Percentiles rank a stretch among this genome's conserved stretches.
Evolutionary conservation across 2,888 invertebrate genomes (phyloP).

Genomic region (Paralinhomoeus sp.): DNA sequence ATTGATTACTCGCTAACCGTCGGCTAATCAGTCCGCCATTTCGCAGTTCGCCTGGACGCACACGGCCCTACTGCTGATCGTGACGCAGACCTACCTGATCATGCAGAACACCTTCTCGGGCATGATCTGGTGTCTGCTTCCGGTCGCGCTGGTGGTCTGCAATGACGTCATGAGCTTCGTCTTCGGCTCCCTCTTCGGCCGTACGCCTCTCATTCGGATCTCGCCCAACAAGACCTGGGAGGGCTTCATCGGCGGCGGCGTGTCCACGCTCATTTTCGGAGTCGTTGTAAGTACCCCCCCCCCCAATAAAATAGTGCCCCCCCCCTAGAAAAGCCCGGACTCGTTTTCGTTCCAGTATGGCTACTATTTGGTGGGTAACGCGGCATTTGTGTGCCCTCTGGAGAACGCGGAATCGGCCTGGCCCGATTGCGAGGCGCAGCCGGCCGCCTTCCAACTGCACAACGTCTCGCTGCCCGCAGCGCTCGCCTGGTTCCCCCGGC

Average conservation of each 20-base stretch:
- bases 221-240: conserved; percentile 99
- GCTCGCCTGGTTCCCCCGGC: no score
- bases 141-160: conserved; percentile 97
- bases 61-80: conserved; percentile 89
- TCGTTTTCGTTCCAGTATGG: no score
- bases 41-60: conserved; percentile 88
- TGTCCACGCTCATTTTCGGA: conserved; percentile 81
- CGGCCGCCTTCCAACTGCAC: no score
- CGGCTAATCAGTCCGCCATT: no score
- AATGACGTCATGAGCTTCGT: conserved; percentile 99
- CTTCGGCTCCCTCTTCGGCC: conserved; percentile 98
- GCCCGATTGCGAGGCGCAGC: no score
- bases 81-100: conserved; percentile 93
- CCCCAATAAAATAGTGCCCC: no score
- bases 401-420: no score
- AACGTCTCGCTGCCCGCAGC: no score
- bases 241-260: conserved; percentile 92
- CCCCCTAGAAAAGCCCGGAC: no score
- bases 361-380: no score
- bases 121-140: conserved; percentile 67
- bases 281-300: conserved; percentile 44
- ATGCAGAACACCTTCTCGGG: conserved; percentile 97
- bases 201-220: conserved; percentile 88
- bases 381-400: no score
- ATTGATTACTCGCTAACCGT: no score